Percentiles rank a stretch among this genome's conserved stretches.
These are phyloP conservation scores for Lutraria rhynchaena DNA, from an alignment of 1,140 invertebrate species.

Conservation along the genomic window DNA sequence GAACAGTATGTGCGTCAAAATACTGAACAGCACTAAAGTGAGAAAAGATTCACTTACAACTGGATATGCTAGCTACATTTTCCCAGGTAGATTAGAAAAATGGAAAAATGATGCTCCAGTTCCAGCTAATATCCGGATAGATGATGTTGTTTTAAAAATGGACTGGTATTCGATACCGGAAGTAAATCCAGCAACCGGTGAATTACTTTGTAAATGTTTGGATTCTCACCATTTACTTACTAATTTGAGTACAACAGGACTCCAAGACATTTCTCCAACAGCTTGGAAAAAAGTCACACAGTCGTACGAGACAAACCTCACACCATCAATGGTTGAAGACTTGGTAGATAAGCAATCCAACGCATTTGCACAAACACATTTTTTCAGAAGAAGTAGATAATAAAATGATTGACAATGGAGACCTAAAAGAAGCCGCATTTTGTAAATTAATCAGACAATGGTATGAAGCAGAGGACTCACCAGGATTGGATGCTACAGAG, in stretches of 20 bases:
- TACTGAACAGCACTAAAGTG: background rate
- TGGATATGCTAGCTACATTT: background rate
- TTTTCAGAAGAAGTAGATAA: conserved; percentile 39
- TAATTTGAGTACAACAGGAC: conserved; percentile 13
- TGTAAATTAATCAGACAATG: conserved; percentile 34
- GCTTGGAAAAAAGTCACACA: conserved; percentile 13
- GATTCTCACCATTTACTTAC: conserved; percentile 39
- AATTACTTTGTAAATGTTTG: conserved; percentile 20
- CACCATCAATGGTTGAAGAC: conserved; percentile 39
- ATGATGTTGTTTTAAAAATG: conserved; percentile 2
- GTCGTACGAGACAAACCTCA: conserved; percentile 3
- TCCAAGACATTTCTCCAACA: background rate
- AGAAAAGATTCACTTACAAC: background rate
- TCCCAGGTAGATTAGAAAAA: background rate
- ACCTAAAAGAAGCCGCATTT: background rate
- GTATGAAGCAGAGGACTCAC: background rate
- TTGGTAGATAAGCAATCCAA: conserved; percentile 33
- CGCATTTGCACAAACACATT: conserved; percentile 20
- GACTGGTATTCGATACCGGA: conserved; percentile 43
- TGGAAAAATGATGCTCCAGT: background rate
- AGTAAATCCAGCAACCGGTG: background rate
- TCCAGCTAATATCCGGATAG: background rate
- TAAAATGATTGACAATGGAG: conserved; percentile 29
- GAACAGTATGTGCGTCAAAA: background rate
- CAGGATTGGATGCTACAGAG: background rate